Conservation (phyloP, 2,113 vertebrate species). For the Cairina moschata region DNA sequence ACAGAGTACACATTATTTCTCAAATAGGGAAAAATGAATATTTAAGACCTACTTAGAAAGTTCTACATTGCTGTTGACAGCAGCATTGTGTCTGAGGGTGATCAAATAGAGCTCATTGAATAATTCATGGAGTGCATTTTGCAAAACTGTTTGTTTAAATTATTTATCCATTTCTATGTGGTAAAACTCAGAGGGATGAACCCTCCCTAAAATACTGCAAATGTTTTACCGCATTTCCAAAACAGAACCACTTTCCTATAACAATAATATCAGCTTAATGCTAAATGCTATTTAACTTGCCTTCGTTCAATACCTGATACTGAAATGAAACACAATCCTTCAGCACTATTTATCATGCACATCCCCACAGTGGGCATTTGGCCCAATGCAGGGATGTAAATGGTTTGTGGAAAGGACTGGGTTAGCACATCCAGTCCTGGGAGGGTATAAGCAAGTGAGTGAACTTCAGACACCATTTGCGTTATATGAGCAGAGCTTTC, state of each 20-base stretch:
- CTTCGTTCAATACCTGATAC: not conserved
- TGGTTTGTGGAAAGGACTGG: not conserved
- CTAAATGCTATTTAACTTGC: not conserved
- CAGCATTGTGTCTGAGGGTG: conserved; percentile 65
- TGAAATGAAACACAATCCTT: not conserved
- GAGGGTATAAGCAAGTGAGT: not conserved
- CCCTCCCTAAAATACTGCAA: not conserved
- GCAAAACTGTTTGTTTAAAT: conserved; percentile 70
- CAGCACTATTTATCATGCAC: not conserved
- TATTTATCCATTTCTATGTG: conserved; percentile 50
- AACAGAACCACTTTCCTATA: not conserved
- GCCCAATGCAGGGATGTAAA: rapidly evolving
- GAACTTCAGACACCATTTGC: not conserved
- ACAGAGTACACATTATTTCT: conserved; percentile 48
- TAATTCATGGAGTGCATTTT: conserved; percentile 64
- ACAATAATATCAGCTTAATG: not conserved
- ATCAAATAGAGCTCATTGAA: conserved; percentile 56
- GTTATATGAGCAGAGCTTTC: not conserved
- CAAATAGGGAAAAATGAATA: conserved; percentile 53
- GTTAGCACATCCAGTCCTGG: not conserved
- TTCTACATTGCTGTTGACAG: conserved; percentile 55
- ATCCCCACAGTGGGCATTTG: not conserved
- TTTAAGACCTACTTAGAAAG: conserved; percentile 59
- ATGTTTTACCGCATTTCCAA: not conserved
- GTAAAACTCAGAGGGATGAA: conserved; percentile 4